Percentiles rank a stretch among this genome's conserved stretches.
These are phyloP conservation scores for Pedetes capensis DNA, from an alignment of 2,113 vertebrate genomes.

Conservation along the genomic window DNA sequence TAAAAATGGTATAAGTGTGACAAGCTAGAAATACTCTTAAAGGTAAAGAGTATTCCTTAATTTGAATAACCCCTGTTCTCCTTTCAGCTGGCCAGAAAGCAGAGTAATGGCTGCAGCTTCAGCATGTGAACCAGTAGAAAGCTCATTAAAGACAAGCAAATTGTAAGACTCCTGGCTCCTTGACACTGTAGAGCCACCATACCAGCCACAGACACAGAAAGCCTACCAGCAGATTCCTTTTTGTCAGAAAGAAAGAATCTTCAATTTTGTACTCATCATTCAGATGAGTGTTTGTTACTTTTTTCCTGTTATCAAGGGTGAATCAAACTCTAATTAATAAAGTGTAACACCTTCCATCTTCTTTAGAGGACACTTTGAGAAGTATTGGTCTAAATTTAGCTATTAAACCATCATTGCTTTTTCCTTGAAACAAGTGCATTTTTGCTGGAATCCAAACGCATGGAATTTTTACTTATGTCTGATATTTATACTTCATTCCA, in stretches of 20 bases:
- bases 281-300: background rate
- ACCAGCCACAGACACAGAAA: rapidly evolving
- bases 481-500: background rate
- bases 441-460: background rate
- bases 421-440: background rate
- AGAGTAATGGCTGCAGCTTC: background rate
- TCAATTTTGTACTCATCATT: background rate
- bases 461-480: background rate
- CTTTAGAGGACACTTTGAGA: background rate
- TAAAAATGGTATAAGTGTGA: background rate
- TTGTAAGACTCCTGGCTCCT: too few relatives aligned
- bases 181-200: background rate
- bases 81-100: background rate
- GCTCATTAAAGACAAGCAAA: background rate
- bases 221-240: background rate
- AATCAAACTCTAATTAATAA: background rate
- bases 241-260: background rate
- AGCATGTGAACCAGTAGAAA: background rate
- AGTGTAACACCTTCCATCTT: background rate
- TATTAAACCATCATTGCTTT: background rate
- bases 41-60: background rate
- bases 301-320: background rate
- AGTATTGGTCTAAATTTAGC: background rate
- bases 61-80: background rate
- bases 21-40: background rate